These are phyloP conservation scores for Heteromyza rotundicornis DNA, from an alignment of 2,888 invertebrate species.

Conservation along the genomic window DNA sequence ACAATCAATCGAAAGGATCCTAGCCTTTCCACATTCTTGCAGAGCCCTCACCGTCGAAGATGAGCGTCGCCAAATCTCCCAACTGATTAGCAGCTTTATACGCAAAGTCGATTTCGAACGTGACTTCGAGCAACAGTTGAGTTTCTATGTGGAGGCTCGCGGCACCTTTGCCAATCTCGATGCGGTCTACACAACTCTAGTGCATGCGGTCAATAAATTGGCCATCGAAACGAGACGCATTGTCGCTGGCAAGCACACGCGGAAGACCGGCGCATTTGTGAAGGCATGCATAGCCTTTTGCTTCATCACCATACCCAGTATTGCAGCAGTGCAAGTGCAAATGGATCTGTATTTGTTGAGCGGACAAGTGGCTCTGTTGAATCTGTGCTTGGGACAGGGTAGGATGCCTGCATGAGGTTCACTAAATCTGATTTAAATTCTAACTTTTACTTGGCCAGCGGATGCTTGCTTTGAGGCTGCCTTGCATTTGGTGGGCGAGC, in stretches of 20 bases:
- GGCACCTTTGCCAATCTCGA: conserved; percentile 91
- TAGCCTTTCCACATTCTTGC: conserved; percentile 37
- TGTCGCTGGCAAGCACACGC: conserved; percentile 74
- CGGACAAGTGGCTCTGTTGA: conserved; percentile 87
- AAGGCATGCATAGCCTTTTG: conserved; percentile 95
- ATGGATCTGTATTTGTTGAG: conserved; percentile 86
- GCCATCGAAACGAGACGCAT: conserved; percentile 73
- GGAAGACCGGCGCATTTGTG: conserved; percentile 84
- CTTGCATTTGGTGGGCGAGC: conserved; percentile 78
- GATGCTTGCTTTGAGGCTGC: conserved; percentile 94
- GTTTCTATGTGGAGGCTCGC: conserved; percentile 92
- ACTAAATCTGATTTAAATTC: background rate
- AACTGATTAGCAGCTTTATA: conserved; percentile 81
- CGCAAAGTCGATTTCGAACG: conserved; percentile 80
- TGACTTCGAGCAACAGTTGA: conserved; percentile 89
- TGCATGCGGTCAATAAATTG: conserved; percentile 86
- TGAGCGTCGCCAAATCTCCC: conserved; percentile 85
- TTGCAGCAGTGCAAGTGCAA: conserved; percentile 78
- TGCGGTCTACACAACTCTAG: conserved; percentile 80
- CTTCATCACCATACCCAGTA: conserved; percentile 96
- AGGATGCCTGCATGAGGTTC: conserved; percentile 24
- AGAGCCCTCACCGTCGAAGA: conserved; percentile 92
- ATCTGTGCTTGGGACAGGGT: conserved; percentile 93
- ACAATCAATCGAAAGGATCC: background rate
- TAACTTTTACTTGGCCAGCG: conserved; percentile 66